Conservation (phyloP, 2,113 vertebrate genomes). For the Embiotoca jacksoni region DNA sequence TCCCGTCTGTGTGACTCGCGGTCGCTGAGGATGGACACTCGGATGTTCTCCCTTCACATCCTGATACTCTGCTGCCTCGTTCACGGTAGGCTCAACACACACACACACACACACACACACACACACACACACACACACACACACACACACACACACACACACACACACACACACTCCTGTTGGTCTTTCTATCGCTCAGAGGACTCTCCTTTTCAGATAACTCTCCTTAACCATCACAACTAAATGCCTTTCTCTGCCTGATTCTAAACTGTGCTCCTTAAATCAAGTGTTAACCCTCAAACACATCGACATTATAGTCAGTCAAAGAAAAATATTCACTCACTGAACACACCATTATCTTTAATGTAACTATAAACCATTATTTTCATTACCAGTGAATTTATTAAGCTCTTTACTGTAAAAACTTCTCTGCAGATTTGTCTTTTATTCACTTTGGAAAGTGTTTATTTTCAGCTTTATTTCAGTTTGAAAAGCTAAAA, state of each 20-base stretch:
- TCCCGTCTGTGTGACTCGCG: not conserved
- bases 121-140: slow-evolving; percentile 3
- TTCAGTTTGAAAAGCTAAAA: too few relatives aligned
- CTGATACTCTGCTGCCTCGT: slow-evolving; percentile 66
- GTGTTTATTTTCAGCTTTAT: too few relatives aligned
- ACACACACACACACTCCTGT: not conserved
- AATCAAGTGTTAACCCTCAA: not conserved
- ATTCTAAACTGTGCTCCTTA: not conserved
- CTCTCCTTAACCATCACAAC: not conserved
- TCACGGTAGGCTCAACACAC: slow-evolving; percentile 39
- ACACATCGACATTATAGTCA: not conserved
- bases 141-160: not conserved
- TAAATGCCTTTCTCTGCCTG: too few relatives aligned
- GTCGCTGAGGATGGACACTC: slow-evolving; percentile 56
- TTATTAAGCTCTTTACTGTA: too few relatives aligned
- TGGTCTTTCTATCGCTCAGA: not conserved
- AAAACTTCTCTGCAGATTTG: too few relatives aligned
- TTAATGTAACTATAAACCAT: too few relatives aligned
- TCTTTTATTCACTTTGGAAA: too few relatives aligned
- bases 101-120: slow-evolving; percentile 10
- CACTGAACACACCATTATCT: too few relatives aligned
- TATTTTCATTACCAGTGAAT: too few relatives aligned
- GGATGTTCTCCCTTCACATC: slow-evolving; percentile 40
- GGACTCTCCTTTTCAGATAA: not conserved
- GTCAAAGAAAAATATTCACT: too few relatives aligned